These are phyloP conservation scores for Drosophila auraria DNA, from an alignment of 1,140 invertebrate species.

Conservation along the genomic window DNA sequence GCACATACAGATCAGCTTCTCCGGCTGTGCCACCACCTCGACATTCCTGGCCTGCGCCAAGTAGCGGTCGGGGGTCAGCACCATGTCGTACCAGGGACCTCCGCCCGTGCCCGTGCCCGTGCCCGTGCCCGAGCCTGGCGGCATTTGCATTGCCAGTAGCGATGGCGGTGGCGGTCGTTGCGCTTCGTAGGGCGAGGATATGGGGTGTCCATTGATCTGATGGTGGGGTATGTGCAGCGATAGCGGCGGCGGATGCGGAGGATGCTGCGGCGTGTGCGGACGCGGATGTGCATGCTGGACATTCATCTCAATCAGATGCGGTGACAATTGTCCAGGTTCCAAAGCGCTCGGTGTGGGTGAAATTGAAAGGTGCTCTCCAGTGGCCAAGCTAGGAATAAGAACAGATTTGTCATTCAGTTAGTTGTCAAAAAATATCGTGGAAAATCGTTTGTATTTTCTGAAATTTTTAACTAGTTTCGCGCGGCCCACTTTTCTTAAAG, in stretches of 20 bases:
- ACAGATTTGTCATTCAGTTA: no score
- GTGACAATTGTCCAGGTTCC: slow-evolving; percentile 49
- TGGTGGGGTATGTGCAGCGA: background rate
- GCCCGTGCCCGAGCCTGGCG: background rate
- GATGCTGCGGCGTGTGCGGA: background rate
- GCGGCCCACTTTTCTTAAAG: no score
- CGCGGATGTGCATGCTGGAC: background rate
- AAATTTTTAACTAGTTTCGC: no score
- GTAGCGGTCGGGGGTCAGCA: slow-evolving; percentile 86
- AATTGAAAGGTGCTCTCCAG: slow-evolving; percentile 3
- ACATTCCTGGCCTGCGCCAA: slow-evolving; percentile 86
- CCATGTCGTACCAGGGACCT: slow-evolving; percentile 60
- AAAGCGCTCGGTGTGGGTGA: slow-evolving; percentile 13
- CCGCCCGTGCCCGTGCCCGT: background rate
- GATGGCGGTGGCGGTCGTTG: slow-evolving; percentile 5
- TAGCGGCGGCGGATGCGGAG: background rate
- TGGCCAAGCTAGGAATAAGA: background rate
- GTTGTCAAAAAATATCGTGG: no score
- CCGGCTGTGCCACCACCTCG: slow-evolving; percentile 80
- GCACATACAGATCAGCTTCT: slow-evolving; percentile 84
- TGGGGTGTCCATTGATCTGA: background rate
- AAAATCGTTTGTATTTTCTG: no score
- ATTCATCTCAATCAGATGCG: slow-evolving; percentile 43
- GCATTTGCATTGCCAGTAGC: slow-evolving; percentile 21
- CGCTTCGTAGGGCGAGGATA: background rate